Evolutionary conservation across 2,113 vertebrate species (phyloP), one percentile per base, ranked within the genome.

Genomic region (Platycercus adscitus): DNA sequence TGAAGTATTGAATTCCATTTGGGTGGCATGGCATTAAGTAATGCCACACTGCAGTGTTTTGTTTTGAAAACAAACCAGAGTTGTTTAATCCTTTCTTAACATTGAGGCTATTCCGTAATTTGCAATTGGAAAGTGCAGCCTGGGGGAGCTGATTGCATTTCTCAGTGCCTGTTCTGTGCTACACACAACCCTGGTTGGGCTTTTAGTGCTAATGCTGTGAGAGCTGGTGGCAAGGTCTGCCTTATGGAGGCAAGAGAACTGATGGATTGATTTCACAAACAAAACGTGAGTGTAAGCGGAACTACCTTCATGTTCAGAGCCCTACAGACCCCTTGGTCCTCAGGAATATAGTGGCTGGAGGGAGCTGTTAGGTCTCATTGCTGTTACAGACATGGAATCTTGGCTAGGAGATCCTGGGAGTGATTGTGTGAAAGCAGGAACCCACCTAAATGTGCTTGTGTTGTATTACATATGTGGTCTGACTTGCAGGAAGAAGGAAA

Each of bases 101-200:
- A 11, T 47, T 29, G 72, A 75, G 88, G 55, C 60, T 90, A 17
- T 86, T 96, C 86, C 65, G 49, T 66, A 73, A 77, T 66, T 92
- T 66, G 43, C 31, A 73, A 39, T 86, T 86, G 88, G 64, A 63
- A 93, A 88, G 83, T 86, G 71, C 86, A 94, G 90, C 92, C 80
- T 93, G 82, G 80, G 92, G 93, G 95, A 96, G 92, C 81, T 91
- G 90, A 95, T 24, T 89, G 53, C 68, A 21, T 78, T 94, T 93
- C 64, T 69, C 68, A 55, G 64, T 71, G 80, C 72, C 72, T 88
- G 19, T 70, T 90, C 50, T 70, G 29, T 41, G 70, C 76, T 78
- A 12, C 29, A 9, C 53, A 23, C 44, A 82, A 41, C 53, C 21
- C 25, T 33, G 19, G n/a, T 37, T 55, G 35, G 21, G 11, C 19